Evolutionary conservation across 1,140 invertebrate species (phyloP), one percentile per base, ranked within the genome.

Genomic region (Drosophila kohkoa): DNA sequence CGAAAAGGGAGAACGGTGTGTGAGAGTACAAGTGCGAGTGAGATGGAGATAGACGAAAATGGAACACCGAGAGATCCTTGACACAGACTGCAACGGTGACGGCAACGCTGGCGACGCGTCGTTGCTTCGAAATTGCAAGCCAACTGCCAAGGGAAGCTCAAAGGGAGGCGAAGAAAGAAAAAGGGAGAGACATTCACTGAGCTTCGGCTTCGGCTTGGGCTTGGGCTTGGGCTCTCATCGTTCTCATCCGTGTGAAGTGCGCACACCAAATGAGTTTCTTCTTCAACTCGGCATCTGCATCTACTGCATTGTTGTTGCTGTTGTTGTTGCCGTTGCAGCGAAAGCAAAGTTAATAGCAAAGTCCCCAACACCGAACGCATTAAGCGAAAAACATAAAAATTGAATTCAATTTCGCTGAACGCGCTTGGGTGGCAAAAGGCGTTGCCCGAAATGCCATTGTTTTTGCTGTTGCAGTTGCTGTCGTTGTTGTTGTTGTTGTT

Each of bases 321-420:
- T 11, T 60, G 32, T 49, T 62, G 43, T 20, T 73, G 30, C 46
- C 49, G n/a, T 63, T 63, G 48, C 15, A 48, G 67, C 48, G 32
- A 55, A 62, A 52, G 60, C 16, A 73, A 85, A 85, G 81, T 83
- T 83, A 83, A 83, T 80, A 72, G 81, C 81, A 83, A 43, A 63
- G 41, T 57, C 62, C 6, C 68, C 60, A 65, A 49, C 49, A 41
- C 49, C 64, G 68, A 83, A 85, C 73, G 81, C 81, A 80, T 85
- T 83, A 83, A 85, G 68, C 64, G 46, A 71, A 54, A 65, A 60
- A 38, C 64, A 75, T 62, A 73, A 81, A 77, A 77, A 81, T 77
- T 81, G 81, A 83, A 83, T 85, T 83, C 64, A 85, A 85, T 85
- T 83, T 83, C 70, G 65, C 70, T 62, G 73, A 66, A 20, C 15